These are phyloP conservation scores for Achroia grisella DNA, from an alignment of 1,140 invertebrate species.

Conservation along the genomic window DNA sequence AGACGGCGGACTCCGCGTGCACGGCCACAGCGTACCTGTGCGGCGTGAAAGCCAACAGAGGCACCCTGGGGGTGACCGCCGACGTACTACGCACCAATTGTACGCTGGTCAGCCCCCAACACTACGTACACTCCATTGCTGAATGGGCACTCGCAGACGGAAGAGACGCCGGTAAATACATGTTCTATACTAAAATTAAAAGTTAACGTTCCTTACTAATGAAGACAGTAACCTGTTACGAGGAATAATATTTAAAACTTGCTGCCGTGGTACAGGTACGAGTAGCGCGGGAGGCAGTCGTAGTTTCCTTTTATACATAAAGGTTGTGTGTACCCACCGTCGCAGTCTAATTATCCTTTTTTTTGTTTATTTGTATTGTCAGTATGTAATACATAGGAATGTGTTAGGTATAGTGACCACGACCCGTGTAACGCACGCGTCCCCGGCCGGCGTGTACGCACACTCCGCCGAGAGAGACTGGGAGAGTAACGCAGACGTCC, in stretches of 20 bases:
- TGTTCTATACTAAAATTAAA: background rate
- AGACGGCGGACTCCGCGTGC: constrained; percentile 86
- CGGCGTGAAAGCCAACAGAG: constrained; percentile 88
- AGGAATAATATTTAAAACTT: background rate
- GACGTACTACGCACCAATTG: constrained; percentile 77
- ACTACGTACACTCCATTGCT: constrained; percentile 79
- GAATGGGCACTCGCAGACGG: constrained; percentile 81
- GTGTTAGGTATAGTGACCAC: constrained; percentile 83
- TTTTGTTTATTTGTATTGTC: no score
- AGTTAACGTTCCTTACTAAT: background rate
- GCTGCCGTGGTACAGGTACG: background rate
- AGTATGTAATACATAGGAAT: no score
- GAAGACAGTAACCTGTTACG: background rate
- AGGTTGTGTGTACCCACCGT: no score
- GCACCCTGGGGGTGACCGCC: constrained; percentile 83
- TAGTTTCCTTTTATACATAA: background rate
- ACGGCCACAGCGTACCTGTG: constrained; percentile 85
- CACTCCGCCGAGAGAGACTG: constrained; percentile 82
- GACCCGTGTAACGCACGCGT: constrained; percentile 86
- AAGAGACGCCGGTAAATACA: constrained; percentile 73
- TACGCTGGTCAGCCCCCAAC: constrained; percentile 61
- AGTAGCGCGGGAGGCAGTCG: background rate
- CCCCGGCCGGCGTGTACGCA: constrained; percentile 84
- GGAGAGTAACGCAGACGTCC: constrained; percentile 81
- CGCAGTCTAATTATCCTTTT: no score